phyloP scores from a whole-genome alignment of 2,888 invertebrate species.

The Priocnemis perturbator region DNA sequence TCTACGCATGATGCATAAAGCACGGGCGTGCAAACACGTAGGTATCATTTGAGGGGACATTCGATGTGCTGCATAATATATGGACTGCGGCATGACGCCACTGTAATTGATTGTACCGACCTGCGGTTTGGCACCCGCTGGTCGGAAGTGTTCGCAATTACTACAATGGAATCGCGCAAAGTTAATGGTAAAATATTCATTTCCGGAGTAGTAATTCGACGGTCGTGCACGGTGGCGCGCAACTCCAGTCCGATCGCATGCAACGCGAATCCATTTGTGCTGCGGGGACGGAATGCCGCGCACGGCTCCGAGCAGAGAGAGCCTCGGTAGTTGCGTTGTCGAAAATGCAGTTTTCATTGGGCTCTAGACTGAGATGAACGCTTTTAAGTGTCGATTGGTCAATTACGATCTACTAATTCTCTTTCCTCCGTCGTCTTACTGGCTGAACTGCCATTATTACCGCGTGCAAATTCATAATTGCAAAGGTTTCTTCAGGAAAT shows the following conservation, averaged over 20 bases:
- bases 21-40: slow-evolving; percentile 60
- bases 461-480: neutral
- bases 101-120: slow-evolving; percentile 71
- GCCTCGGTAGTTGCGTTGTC: neutral
- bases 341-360: slow-evolving; percentile 25
- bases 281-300: slow-evolving; percentile 11
- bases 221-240: slow-evolving; percentile 5
- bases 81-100: slow-evolving; percentile 63
- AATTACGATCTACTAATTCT: no score
- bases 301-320: neutral
- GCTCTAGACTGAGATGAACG: no score
- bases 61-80: slow-evolving; percentile 68
- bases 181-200: slow-evolving; percentile 69
- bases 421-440: no score
- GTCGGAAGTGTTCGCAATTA: slow-evolving; percentile 70
- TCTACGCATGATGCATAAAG: slow-evolving; percentile 31
- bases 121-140: slow-evolving; percentile 71
- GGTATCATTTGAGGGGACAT: slow-evolving; percentile 65
- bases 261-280: slow-evolving; percentile 27
- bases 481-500: no score
- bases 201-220: slow-evolving; percentile 54
- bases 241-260: neutral
- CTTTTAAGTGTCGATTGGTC: no score
- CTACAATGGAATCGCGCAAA: slow-evolving; percentile 67
- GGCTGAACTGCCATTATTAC: neutral